A percentile compares a stretch with the other conserved stretches of the same genome.
These are phyloP conservation scores for Lophius americanus DNA, from an alignment of 2,797 vertebrate species.

Conservation along the genomic window DNA sequence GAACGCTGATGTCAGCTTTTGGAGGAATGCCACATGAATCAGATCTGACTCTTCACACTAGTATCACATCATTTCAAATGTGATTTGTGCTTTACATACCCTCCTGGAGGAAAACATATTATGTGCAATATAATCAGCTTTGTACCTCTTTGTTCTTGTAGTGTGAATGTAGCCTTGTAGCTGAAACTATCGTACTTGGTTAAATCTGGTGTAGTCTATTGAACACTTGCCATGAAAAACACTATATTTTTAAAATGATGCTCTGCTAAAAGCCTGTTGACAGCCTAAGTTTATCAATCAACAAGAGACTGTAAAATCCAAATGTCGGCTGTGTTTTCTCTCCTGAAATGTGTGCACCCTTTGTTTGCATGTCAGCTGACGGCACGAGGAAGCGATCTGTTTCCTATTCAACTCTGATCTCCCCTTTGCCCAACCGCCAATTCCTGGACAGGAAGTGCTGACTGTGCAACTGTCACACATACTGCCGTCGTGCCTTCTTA, in stretches of 20 bases:
- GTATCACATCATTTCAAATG: too few relatives aligned
- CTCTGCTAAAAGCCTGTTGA: not conserved
- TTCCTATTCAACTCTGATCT: slow-evolving; percentile 62
- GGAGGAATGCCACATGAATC: too few relatives aligned
- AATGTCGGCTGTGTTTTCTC: slow-evolving; percentile 17
- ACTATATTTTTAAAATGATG: not conserved
- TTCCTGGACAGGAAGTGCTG: slow-evolving; percentile 67
- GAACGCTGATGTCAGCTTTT: too few relatives aligned
- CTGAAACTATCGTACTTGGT: not conserved
- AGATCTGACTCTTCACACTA: too few relatives aligned
- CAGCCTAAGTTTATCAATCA: slow-evolving; percentile 13
- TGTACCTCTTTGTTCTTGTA: too few relatives aligned
- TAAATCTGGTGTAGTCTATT: not conserved
- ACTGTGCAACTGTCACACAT: slow-evolving; percentile 46
- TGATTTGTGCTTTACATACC: too few relatives aligned
- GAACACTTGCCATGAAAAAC: not conserved
- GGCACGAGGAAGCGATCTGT: slow-evolving; percentile 28
- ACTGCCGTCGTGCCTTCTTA: not conserved
- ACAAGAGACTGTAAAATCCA: slow-evolving; percentile 25
- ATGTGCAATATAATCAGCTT: too few relatives aligned
- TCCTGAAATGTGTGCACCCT: slow-evolving; percentile 22
- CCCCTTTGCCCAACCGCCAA: slow-evolving; percentile 39
- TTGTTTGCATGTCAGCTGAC: slow-evolving; percentile 74
- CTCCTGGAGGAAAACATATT: too few relatives aligned
- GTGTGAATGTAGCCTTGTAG: too few relatives aligned